Evolutionary conservation across 1,140 invertebrate genomes (phyloP).

Genomic region (Drosophila micromelanica): DNA sequence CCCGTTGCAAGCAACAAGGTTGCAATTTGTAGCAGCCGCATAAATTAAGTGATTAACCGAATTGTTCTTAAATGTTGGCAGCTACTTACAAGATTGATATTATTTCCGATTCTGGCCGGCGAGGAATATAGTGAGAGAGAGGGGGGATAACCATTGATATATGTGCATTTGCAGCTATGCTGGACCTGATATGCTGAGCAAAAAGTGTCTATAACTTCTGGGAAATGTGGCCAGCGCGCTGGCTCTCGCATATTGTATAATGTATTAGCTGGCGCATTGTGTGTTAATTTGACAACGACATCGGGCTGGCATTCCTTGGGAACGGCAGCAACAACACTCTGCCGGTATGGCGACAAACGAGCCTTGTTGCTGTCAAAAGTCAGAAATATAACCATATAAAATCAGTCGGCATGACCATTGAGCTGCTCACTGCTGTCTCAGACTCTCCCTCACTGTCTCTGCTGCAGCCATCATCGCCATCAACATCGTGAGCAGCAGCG

Average conservation of each 20-base stretch:
- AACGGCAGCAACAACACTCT: constrained; percentile 63
- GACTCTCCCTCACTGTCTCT: constrained; percentile 22
- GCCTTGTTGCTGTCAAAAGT: constrained; percentile 78
- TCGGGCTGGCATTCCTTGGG: constrained; percentile 58
- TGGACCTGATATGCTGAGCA: constrained; percentile 20
- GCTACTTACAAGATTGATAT: constrained; percentile 73
- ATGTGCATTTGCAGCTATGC: constrained; percentile 6
- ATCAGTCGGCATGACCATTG: constrained; percentile 70
- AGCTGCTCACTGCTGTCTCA: constrained; percentile 41
- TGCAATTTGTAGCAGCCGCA: constrained; percentile 71
- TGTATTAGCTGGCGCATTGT: constrained; percentile 78
- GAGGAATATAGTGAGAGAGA: background rate
- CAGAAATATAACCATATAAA: constrained; percentile 80
- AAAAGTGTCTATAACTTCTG: constrained; percentile 64
- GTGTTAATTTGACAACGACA: constrained; percentile 74
- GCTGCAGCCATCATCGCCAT: constrained; percentile 11
- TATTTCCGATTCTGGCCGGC: constrained; percentile 54
- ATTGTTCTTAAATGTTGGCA: constrained; percentile 73
- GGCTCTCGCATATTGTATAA: constrained; percentile 65
- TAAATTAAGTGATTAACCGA: constrained; percentile 77
- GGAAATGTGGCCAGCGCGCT: constrained; percentile 42
- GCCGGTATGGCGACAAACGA: constrained; percentile 69
- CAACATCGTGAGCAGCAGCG: constrained; percentile 19
- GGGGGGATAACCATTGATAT: constrained; percentile 7
- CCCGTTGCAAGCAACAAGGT: constrained; percentile 61